Evolutionary conservation across 2,113 vertebrate genomes (phyloP).

Genomic region (Myxocyprinus asiaticus): DNA sequence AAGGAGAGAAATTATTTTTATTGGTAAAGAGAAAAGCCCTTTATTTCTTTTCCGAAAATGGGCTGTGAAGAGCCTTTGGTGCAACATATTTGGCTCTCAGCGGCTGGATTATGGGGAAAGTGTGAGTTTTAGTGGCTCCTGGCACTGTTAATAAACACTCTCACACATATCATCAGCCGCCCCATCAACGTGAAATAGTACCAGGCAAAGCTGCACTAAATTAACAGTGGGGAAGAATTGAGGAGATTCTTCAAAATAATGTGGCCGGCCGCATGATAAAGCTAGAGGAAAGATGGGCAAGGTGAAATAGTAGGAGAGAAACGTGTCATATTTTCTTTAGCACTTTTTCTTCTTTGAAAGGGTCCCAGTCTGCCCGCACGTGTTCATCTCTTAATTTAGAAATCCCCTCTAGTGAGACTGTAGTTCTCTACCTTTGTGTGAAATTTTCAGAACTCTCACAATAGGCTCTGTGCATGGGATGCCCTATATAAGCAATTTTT

Average conservation of each 20-base stretch:
- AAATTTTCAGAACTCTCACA: background rate
- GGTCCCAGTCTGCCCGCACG: slow-evolving; percentile 28
- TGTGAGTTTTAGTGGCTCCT: slow-evolving; percentile 46
- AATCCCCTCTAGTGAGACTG: slow-evolving; percentile 36
- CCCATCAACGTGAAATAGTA: slow-evolving; percentile 51
- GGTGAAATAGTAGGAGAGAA: slow-evolving; percentile 47
- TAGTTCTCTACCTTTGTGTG: slow-evolving; percentile 31
- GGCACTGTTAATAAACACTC: slow-evolving; percentile 51
- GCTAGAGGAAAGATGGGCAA: slow-evolving; percentile 54
- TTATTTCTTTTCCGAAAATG: slow-evolving; percentile 37
- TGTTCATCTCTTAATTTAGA: slow-evolving; percentile 56
- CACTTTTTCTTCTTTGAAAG: slow-evolving; percentile 36
- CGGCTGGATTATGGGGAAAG: slow-evolving; percentile 39
- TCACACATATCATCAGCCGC: slow-evolving; percentile 47
- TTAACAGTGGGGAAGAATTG: slow-evolving; percentile 48
- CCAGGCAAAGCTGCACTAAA: slow-evolving; percentile 43
- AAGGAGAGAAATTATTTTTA: slow-evolving; percentile 31
- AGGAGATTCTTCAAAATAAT: slow-evolving; percentile 57
- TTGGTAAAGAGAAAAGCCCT: slow-evolving; percentile 39
- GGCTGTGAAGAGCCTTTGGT: slow-evolving; percentile 17
- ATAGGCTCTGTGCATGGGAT: background rate
- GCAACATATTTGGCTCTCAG: background rate
- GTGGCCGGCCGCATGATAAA: slow-evolving; percentile 42
- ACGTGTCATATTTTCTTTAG: slow-evolving; percentile 46
- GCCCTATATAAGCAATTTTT: no score